These are phyloP conservation scores for Tychaedon coryphoeus DNA, from an alignment of 2,113 vertebrate species.

Conservation along the genomic window DNA sequence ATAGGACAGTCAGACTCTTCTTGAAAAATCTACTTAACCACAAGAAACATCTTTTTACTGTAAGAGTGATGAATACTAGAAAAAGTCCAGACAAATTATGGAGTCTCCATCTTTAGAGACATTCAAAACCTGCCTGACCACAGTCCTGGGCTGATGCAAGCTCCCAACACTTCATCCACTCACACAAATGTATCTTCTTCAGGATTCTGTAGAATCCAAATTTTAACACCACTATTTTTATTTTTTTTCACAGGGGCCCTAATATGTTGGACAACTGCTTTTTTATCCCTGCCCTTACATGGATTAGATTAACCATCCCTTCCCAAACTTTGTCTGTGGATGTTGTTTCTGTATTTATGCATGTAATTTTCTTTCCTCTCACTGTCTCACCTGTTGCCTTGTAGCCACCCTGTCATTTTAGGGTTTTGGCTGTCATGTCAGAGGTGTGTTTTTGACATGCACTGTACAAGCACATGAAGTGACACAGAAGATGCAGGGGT, in stretches of 20 bases:
- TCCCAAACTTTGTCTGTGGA: neutral
- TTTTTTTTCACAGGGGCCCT: fast-evolving
- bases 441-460: neutral
- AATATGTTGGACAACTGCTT: neutral
- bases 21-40: neutral
- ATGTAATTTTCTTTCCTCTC: neutral
- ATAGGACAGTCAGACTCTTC: neutral
- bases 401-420: neutral
- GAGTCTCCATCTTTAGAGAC: neutral
- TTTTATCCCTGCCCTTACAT: neutral
- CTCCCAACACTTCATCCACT: neutral
- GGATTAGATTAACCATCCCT: neutral
- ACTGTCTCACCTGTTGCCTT: neutral
- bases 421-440: neutral
- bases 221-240: neutral
- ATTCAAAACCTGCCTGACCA: neutral
- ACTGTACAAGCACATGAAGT: fast-evolving
- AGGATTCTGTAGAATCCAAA: neutral
- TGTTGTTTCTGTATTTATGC: neutral
- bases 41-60: neutral
- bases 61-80: neutral
- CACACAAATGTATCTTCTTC: neutral
- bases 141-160: neutral
- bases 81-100: neutral
- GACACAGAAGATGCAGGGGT: neutral